phyloP scores from a whole-genome alignment of 1,140 invertebrate genomes.

The Cherax quadricarinatus region DNA sequence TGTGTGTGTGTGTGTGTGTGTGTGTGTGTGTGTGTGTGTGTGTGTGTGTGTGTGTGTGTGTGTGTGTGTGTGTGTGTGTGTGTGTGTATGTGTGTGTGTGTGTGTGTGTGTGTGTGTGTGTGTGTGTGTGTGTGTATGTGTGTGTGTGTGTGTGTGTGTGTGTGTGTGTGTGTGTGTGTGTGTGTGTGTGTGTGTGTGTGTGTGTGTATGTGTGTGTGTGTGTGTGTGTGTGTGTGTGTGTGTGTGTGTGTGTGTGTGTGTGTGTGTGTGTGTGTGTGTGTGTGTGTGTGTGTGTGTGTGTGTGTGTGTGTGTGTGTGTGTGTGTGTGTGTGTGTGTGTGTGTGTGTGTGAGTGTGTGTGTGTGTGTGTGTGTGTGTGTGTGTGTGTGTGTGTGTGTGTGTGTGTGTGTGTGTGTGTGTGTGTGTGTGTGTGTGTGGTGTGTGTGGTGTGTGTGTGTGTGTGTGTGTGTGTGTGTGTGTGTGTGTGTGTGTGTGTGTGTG shows the following conservation, averaged over 20 bases:
- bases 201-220: not conserved
- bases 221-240: constrained; percentile 27
- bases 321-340: not conserved
- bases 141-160: constrained; percentile 23
- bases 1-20: not conserved
- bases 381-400: constrained; percentile 30
- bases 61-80: constrained; percentile 11
- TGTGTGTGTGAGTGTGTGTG: not conserved
- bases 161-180: not conserved
- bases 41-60: constrained; percentile 21
- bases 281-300: not conserved
- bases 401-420: constrained; percentile 1
- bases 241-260: not conserved
- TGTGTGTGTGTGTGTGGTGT: not conserved
- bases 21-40: not conserved
- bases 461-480: not conserved
- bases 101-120: not conserved
- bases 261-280: not conserved
- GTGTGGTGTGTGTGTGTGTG: not conserved
- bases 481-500: constrained; percentile 31
- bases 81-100: not conserved
- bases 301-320: constrained; percentile 27
- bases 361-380: not conserved
- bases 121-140: constrained; percentile 6
- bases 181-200: not conserved